Evolutionary conservation across 2,888 invertebrate genomes (phyloP).

Genomic region (Zhuqinia jingwanae): DNA sequence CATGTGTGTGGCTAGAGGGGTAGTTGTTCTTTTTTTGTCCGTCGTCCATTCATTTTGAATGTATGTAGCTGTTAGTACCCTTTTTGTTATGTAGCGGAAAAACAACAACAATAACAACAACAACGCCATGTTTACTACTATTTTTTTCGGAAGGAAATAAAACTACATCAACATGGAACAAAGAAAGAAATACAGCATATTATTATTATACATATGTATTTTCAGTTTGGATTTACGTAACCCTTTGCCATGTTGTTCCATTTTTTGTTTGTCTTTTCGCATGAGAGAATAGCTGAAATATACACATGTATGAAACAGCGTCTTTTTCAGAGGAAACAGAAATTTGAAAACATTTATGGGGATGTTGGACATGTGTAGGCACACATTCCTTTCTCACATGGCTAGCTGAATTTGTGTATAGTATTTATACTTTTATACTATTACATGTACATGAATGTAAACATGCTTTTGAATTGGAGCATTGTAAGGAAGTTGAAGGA

Average conservation of each 20-base stretch:
- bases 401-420: not conserved
- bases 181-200: conserved; percentile 1
- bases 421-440: not conserved
- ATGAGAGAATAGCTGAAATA: conserved; percentile 43
- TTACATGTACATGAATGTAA: not conserved
- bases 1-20: not conserved
- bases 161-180: conserved; percentile 7
- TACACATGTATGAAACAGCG: conserved; percentile 3
- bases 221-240: not conserved
- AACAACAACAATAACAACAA: not conserved
- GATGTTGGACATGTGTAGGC: conserved; percentile 25
- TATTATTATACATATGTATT: too few relatives aligned
- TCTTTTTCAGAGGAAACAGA: conserved; percentile 31
- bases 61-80: too few relatives aligned
- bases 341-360: conserved; percentile 60
- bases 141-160: conserved; percentile 24
- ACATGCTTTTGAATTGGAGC: not conserved
- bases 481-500: conserved; percentile 23
- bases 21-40: not conserved
- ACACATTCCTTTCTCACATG: not conserved
- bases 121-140: not conserved
- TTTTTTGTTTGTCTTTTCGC: conserved; percentile 46
- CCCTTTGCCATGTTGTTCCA: conserved; percentile 26
- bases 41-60: not conserved
- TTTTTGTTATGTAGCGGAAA: too few relatives aligned